Base-by-base conservation (phyloP, 2,113 vertebrate genomes). In the Hiodon tergisus region DNA sequence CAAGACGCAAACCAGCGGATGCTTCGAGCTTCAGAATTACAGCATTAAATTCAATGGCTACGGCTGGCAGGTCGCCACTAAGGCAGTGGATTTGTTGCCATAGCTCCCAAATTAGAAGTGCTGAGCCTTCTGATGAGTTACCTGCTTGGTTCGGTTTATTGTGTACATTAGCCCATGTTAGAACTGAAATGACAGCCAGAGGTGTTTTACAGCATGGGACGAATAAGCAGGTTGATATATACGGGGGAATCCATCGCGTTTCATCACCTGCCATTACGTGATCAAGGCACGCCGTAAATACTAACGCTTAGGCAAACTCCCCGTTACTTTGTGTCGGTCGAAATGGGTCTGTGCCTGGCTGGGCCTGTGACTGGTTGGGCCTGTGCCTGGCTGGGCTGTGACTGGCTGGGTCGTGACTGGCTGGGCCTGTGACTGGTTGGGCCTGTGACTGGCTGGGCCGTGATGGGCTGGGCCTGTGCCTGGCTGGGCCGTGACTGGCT, bases 61-160 rank as follows among this genome's bases (percentile, higher is more conserved):
- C 0, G 14, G 31, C 9, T 14, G 69, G 52, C 62, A 9, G 76
- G 76, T 16, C 60, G n/a, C 52, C 61, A 51, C 31, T 6, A 61
- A 46, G n/a, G 46, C 51, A 48, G 62, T 50, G 61, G 61, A 67
- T 77, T 17, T 72, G 69, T 77, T 72, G 63, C 70, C 54, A 54
- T 67, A 52, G 70, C 61, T 17, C 62, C 53, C 6, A 11, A 67
- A 67, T 72, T 57, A 67, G 53, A 72, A 17, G 69, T 3, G 13
- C 69, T 31, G n/a, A 63, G 63, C 74, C 67, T 69, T 63, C 51
- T 54, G 51, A 53, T 9, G 55, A 63, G 65, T 58, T 7, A 14
- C 53, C 10, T 5, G 16, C 46, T 74, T 16, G 51, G 17, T 58
- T 74, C 9, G 51, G 17, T 58, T 74, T 11, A 8, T 67, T 48